phyloP scores from a whole-genome alignment of 2,888 invertebrate species.

The Philhelius pedissequus region DNA sequence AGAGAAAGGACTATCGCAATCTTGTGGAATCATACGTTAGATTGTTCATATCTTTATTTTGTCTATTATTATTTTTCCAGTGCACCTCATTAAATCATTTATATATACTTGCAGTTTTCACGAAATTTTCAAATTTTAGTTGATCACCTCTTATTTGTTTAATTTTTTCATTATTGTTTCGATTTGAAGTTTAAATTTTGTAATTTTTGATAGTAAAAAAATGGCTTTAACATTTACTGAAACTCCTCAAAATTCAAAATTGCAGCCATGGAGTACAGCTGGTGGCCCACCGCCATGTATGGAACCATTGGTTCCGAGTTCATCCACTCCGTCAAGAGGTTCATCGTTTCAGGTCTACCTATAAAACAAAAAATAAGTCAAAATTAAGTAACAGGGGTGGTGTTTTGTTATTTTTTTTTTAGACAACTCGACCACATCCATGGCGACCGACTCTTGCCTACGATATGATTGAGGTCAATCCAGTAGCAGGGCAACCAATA shows the following conservation, averaged over 20 bases:
- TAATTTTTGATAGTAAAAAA: conserved; percentile 32
- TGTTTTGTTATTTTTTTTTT: conserved; percentile 11
- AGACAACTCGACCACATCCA: conserved; percentile 87
- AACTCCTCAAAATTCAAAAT: conserved; percentile 81
- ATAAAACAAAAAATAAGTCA: too few relatives aligned
- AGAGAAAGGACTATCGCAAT: conserved; percentile 78
- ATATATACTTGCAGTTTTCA: neutral
- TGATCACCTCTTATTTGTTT: neutral
- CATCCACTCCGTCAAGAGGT: conserved; percentile 83
- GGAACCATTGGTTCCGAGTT: conserved; percentile 83
- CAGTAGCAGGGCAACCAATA: conserved; percentile 84
- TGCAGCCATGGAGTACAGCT: conserved; percentile 87
- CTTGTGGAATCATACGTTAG: conserved; percentile 78
- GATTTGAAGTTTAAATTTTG: conserved; percentile 9
- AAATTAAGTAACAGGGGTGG: neutral
- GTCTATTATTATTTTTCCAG: neutral
- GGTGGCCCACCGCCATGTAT: conserved; percentile 82
- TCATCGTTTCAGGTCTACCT: conserved; percentile 84
- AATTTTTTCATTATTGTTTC: conserved; percentile 18
- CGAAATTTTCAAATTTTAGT: neutral
- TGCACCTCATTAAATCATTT: neutral
- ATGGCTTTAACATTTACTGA: conserved; percentile 71
- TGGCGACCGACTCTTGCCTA: conserved; percentile 90
- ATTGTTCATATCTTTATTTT: conserved; percentile 57
- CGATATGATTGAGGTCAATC: conserved; percentile 87